Evolutionary conservation across 2,797 vertebrate genomes (phyloP), one percentile per base, ranked within the genome.

Genomic region (Anisognathus igniventris): DNA sequence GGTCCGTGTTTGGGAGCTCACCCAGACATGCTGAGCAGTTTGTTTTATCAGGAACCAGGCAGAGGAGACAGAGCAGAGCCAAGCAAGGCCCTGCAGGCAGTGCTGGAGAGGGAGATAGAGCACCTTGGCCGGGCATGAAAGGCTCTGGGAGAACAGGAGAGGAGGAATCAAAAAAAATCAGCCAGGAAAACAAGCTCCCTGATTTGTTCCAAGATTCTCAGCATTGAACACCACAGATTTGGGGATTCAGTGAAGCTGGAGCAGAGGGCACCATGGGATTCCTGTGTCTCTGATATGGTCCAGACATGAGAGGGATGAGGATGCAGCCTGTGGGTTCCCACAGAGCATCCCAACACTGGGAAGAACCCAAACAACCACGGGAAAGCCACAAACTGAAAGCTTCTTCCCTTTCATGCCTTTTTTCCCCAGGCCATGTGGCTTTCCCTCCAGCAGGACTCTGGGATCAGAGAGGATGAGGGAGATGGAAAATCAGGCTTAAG

Each of bases 111-210:
- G 81, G 23, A 89, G 74, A 75, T 15, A 64, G 48, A 79, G 35
- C 44, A 37, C 67, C 78, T 62, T 91, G 85, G 71, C 81, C 40
- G 64, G 60, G 14, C 35, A 60, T 76, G 60, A 95, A 94, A 86
- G 85, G 65, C 60, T 62, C 44, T 3, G 1, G 82, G n/a, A 81
- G 27, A 78, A 16, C 76, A 42, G 35, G 23, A 17, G 24, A 74
- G 56, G n/a, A 92, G 89, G 30, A 91, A 51, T 31, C 35, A 72
- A 54, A 19, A 53, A 42, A 64, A 90, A 48, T 56, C 56, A 79
- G 47, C 21, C 4, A 25, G 37, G 44, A 73, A 93, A 94, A 76
- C 33, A 62, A 85, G 30, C 33, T 79, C 31, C 15, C 23, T 16
- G 16, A 1, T 53, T 51, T 66, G 22, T 40, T 80, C 28, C 23